These are phyloP conservation scores for Sebastes nivosus DNA, from an alignment of 2,797 vertebrate genomes.

Conservation along the genomic window DNA sequence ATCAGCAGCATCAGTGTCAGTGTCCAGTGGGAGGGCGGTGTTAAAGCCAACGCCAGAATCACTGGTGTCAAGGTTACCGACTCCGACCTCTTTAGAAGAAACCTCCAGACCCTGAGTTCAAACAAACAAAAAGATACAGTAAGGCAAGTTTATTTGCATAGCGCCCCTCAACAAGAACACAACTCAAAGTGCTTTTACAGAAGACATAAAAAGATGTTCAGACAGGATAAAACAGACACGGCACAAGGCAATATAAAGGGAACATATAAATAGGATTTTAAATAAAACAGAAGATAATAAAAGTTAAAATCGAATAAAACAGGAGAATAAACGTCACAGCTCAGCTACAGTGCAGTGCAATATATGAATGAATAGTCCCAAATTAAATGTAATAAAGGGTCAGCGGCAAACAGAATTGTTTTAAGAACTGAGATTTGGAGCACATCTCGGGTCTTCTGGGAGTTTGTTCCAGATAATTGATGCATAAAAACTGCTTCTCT, in stretches of 20 bases:
- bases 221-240: slow-evolving; percentile 7
- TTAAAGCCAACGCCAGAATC: slow-evolving; percentile 87
- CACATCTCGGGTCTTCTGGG: slow-evolving; percentile 66
- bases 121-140: slow-evolving; percentile 20
- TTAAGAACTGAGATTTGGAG: slow-evolving; percentile 46
- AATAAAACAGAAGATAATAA: slow-evolving; percentile 34
- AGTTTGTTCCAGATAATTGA: slow-evolving; percentile 17
- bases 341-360: slow-evolving; percentile 37
- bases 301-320: slow-evolving; percentile 34
- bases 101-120: slow-evolving; percentile 83
- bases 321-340: slow-evolving; percentile 33
- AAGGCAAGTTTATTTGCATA: not conserved
- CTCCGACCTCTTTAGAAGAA: slow-evolving; percentile 83
- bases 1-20: slow-evolving; percentile 83
- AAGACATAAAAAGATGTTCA: not conserved
- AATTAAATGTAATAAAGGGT: slow-evolving; percentile 48
- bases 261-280: slow-evolving; percentile 4
- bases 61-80: slow-evolving; percentile 84
- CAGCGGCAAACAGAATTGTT: slow-evolving; percentile 48
- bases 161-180: not conserved
- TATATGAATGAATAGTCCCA: slow-evolving; percentile 12
- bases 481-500: not conserved
- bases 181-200: slow-evolving; percentile 1
- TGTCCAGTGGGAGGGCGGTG: slow-evolving; percentile 84
- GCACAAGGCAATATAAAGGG: slow-evolving; percentile 27